Conservation (phyloP, 1,140 invertebrate species). For the Rhagoletis zephyria region DNA sequence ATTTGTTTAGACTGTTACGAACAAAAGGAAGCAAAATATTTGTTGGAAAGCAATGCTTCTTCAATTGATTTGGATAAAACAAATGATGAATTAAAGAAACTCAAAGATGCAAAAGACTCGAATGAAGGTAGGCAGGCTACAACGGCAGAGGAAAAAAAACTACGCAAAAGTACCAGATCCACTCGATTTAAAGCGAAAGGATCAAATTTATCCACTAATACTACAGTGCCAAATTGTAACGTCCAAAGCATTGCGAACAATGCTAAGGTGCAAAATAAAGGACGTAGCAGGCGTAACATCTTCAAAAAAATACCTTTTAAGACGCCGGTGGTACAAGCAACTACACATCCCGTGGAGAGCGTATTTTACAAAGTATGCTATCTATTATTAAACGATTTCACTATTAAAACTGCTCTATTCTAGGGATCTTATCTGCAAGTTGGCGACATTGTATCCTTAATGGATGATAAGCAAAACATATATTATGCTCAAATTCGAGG, state of each 20-base stretch:
- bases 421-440: conserved; percentile 89
- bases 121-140: background rate
- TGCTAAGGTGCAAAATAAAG: conserved; percentile 69
- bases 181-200: conserved; percentile 76
- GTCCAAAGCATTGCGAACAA: conserved; percentile 49
- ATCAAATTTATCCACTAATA: conserved; percentile 17
- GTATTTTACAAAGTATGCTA: conserved; percentile 85
- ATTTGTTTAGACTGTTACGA: conserved; percentile 57
- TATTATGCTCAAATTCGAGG: conserved; percentile 93
- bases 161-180: conserved; percentile 76
- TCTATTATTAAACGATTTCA: conserved; percentile 78
- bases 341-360: conserved; percentile 84
- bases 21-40: conserved; percentile 47
- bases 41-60: background rate
- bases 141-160: conserved; percentile 53
- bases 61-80: conserved; percentile 3
- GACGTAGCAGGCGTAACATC: conserved; percentile 83
- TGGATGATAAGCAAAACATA: conserved; percentile 83
- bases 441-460: conserved; percentile 91
- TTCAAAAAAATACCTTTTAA: conserved; percentile 88
- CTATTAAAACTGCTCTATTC: conserved; percentile 85
- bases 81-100: conserved; percentile 38
- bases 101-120: background rate
- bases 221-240: conserved; percentile 56
- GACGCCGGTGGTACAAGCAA: conserved; percentile 85